These are phyloP conservation scores for Aphrophora alni DNA, from an alignment of 2,888 invertebrate genomes.

Conservation along the genomic window DNA sequence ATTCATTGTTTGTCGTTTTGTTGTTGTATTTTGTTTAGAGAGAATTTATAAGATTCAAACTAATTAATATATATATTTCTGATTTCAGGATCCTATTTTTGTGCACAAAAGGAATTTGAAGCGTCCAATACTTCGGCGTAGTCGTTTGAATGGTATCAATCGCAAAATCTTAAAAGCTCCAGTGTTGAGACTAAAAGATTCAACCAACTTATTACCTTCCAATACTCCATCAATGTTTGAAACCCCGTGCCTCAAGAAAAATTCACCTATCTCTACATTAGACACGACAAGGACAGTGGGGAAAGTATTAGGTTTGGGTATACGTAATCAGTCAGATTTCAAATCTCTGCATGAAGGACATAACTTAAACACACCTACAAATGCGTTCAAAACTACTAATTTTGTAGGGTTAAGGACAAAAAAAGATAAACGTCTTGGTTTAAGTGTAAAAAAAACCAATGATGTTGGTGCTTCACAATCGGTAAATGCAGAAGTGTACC, in stretches of 20 bases:
- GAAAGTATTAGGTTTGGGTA: slow-evolving; percentile 32
- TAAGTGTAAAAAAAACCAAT: slow-evolving; percentile 2
- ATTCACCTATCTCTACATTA: slow-evolving; percentile 19
- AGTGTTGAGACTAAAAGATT: slow-evolving; percentile 38
- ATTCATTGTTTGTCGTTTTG: too few species aligned
- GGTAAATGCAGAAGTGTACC: not conserved
- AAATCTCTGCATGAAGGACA: slow-evolving; percentile 19
- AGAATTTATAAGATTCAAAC: too few species aligned
- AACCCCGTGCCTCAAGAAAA: not conserved
- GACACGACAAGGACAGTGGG: slow-evolving; percentile 29
- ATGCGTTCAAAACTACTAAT: slow-evolving; percentile 3
- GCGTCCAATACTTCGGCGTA: slow-evolving; percentile 42
- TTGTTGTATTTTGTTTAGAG: too few species aligned
- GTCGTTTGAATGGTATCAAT: slow-evolving; percentile 37
- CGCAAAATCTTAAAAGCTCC: slow-evolving; percentile 42
- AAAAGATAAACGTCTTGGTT: slow-evolving; percentile 25
- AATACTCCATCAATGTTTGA: not conserved
- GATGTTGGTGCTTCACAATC: not conserved
- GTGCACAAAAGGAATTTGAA: slow-evolving; percentile 39
- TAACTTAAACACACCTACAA: slow-evolving; percentile 11
- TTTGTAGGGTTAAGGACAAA: slow-evolving; percentile 34
- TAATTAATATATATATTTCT: not conserved
- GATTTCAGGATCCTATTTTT: slow-evolving; percentile 19
- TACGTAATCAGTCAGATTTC: slow-evolving; percentile 34
- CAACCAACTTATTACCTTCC: not conserved